Base-by-base conservation (phyloP, 1,140 invertebrate species). In the Drosophila bocki region DNA sequence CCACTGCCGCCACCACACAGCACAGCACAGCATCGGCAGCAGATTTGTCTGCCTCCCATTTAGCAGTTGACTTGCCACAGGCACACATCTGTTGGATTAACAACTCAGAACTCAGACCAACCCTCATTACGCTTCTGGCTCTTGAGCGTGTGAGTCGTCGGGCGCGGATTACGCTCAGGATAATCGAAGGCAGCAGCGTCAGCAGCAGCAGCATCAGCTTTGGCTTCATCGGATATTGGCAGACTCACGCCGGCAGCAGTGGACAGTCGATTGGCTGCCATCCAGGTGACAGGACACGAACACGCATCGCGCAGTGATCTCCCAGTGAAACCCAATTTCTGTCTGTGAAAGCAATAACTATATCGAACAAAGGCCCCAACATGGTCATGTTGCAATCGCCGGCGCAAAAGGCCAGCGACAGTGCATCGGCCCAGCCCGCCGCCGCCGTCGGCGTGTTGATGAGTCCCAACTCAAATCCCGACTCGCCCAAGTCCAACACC, bases 341-440 rank as follows among this genome's bases (percentile, higher is more conserved):
- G 41, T 37, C 33, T 70, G 59, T 60, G 69, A 15, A 63, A 37
- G 19, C 19, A 13, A 61, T n/a, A 64, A 42, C 62, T 42, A 44
- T 64, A 44, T 4, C 56, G n/a, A 50, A 61, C 15, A 39, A 71
- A 58, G 26, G 22, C 44, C 7, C 42, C 57, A 71, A 75, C 33
- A 93, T 93, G 92, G 92, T 93, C 79, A 93, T 93, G 92, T 71
- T 93, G 68, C 92, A 93, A 69, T 92, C 92, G 77, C 91, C 91
- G 50, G 79, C 64, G 63, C 84, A 88, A 58, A 92, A 92, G 71
- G 78, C 75, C 51, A 81, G 77, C 51, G 91, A 92, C 29, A 87
- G 45, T 45, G 65, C 76, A 35, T 59, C 64, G 35, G 45, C 62
- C 32, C 79, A 80, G 62, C 58, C 83, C 33, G 63, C 83, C 12